phyloP scores from a whole-genome alignment of 2,797 vertebrate species.

The Alcedo quadribrachys region DNA sequence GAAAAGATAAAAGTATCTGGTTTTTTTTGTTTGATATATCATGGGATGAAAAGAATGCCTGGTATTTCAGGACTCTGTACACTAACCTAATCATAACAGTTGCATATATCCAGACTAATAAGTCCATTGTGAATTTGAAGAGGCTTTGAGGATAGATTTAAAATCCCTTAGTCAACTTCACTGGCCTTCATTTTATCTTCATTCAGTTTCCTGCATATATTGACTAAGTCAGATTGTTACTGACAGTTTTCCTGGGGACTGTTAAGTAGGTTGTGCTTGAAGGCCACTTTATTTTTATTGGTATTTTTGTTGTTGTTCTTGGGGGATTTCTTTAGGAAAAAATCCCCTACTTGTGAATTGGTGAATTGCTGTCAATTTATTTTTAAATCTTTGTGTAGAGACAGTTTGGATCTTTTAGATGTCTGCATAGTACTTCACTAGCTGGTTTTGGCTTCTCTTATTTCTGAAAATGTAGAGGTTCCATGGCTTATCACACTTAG shows the following conservation, averaged over 20 bases:
- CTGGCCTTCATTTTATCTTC: slow-evolving; percentile 13
- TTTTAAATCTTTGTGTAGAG: background rate
- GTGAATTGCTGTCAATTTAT: background rate
- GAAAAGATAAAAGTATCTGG: background rate
- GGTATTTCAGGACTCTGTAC: slow-evolving; percentile 45
- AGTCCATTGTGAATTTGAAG: background rate
- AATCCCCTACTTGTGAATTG: background rate
- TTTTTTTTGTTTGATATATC: background rate
- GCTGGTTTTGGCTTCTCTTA: background rate
- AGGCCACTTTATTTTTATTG: background rate
- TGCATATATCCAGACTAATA: slow-evolving; percentile 26
- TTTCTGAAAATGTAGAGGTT: background rate
- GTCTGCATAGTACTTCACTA: background rate
- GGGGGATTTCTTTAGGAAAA: background rate
- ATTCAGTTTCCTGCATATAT: background rate
- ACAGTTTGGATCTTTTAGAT: background rate
- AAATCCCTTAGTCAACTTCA: background rate
- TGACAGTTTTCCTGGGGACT: background rate
- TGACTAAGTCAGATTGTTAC: background rate
- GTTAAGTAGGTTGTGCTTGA: background rate
- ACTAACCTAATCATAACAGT: slow-evolving; percentile 48
- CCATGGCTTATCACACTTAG: background rate
- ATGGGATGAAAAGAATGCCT: background rate
- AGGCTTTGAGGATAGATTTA: slow-evolving; percentile 28
- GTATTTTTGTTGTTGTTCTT: background rate